Evolutionary conservation across 64 coral and sea anemone species (phyloP), one percentile per base, ranked within the genome.

Genomic region (Dendronephthya gigantea): DNA sequence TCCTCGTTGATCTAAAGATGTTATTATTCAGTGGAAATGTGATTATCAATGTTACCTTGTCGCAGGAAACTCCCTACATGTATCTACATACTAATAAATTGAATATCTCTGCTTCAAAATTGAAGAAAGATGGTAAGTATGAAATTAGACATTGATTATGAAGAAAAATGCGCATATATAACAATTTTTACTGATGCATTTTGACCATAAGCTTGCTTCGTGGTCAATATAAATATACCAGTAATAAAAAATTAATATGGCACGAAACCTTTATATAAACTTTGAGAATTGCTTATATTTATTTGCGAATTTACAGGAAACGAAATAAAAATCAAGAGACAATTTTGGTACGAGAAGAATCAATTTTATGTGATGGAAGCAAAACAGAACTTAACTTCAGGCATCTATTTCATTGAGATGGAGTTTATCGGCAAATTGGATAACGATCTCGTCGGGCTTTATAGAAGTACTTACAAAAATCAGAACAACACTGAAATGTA

Each of bases 61-160:
- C 39, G 27, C 34, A 83, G 27, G 34, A 81, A 16, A 88, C 89
- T 62, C 59, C 90, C 8, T 84, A 86, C 84, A 84, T 93, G 14
- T 82, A 93, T 48, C 89, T 97, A 36, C 94, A 97, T 86, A 74
- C 83, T 12, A 93, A 92, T 49, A 79, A 84, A 87, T 90, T 97
- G 91, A 97, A 93, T 82, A 82, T 93, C 43, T 89, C 94, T 7
- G 84, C 83, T 17, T 62, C 83, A 39, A 56, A 45, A 36, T 40
- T 97, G 12, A 9, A 76, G 23, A 90, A 76, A 40, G 34, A 72
- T 0, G 88, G 88, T 19, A 31, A 89, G 47, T 28, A 37, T n/a
- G n/a, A n/a, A n/a, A n/a, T n/a, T n/a, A n/a, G n/a, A n/a, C n/a
- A n/a, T n/a, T n/a, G n/a, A n/a, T n/a, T n/a, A n/a, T n/a, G n/a